Evolutionary conservation across 2,888 invertebrate species (phyloP).

Genomic region (Drosophila flavopinicola): DNA sequence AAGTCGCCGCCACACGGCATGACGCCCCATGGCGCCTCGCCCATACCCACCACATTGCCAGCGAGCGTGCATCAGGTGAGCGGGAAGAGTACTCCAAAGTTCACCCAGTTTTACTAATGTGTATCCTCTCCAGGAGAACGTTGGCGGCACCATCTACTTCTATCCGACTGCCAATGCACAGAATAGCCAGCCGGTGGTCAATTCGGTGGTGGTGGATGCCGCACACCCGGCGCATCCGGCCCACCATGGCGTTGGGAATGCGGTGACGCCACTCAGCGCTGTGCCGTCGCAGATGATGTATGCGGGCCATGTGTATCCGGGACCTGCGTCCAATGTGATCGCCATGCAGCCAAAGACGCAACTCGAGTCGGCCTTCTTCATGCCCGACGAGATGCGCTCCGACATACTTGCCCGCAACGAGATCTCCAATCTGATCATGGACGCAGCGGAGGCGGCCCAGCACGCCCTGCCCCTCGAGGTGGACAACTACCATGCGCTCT

Average conservation of each 20-base stretch:
- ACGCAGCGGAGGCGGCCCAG: slow-evolving; percentile 86
- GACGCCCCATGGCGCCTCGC: slow-evolving; percentile 85
- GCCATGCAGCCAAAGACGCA: slow-evolving; percentile 84
- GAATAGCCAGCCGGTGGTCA: slow-evolving; percentile 80
- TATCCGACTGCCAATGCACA: slow-evolving; percentile 88
- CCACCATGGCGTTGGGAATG: slow-evolving; percentile 72
- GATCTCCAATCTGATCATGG: slow-evolving; percentile 87
- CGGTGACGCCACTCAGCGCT: slow-evolving; percentile 73
- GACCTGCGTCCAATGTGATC: slow-evolving; percentile 84
- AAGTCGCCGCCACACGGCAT: slow-evolving; percentile 85
- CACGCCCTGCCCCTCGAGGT: slow-evolving; percentile 91
- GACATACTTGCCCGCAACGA: slow-evolving; percentile 84
- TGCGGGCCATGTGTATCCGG: slow-evolving; percentile 84
- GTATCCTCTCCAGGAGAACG: slow-evolving; percentile 89
- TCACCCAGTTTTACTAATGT: not conserved
- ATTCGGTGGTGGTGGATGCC: slow-evolving; percentile 76
- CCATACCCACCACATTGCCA: slow-evolving; percentile 83
- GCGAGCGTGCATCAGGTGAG: slow-evolving; percentile 84
- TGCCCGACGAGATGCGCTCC: slow-evolving; percentile 91
- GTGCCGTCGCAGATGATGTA: slow-evolving; percentile 80
- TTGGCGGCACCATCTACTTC: slow-evolving; percentile 97
- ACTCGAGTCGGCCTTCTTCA: slow-evolving; percentile 89
- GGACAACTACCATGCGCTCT: slow-evolving; percentile 95
- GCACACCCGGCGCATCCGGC: slow-evolving; percentile 60
- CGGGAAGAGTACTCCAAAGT: not conserved